These are phyloP conservation scores for Dendrolimus punctatus DNA, from an alignment of 1,140 invertebrate species.

Conservation along the genomic window DNA sequence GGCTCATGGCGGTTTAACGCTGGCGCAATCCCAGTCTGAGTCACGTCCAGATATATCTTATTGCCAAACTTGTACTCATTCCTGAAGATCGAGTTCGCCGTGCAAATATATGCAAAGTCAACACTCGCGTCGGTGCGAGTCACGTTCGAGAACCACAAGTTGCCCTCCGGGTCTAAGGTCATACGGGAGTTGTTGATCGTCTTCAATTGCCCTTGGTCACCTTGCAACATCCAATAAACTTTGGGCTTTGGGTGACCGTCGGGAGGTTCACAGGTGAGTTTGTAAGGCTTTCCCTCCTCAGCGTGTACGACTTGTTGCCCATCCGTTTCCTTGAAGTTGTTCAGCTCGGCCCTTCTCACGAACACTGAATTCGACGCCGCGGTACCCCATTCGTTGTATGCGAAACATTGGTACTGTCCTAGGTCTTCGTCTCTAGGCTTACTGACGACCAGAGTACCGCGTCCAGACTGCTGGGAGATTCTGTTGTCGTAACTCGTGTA, in stretches of 20 bases:
- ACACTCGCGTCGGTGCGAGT: conserved; percentile 86
- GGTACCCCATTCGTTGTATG: conserved; percentile 94
- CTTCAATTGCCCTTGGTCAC: conserved; percentile 82
- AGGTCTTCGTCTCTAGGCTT: conserved; percentile 92
- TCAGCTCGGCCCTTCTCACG: conserved; percentile 94
- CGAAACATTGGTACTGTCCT: conserved; percentile 98
- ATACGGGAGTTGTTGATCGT: conserved; percentile 94
- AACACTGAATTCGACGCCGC: conserved; percentile 96
- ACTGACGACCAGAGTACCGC: conserved; percentile 93
- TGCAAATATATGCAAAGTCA: conserved; percentile 91
- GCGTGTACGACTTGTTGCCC: conserved; percentile 78
- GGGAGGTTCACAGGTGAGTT: conserved; percentile 90
- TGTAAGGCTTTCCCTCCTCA: conserved; percentile 90
- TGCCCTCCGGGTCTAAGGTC: conserved; percentile 95
- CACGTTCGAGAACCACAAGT: conserved; percentile 95
- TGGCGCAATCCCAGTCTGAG: conserved; percentile 81
- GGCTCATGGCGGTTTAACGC: conserved; percentile 85
- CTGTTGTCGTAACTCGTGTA: conserved; percentile 94
- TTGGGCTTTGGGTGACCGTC: conserved; percentile 95
- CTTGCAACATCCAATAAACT: conserved; percentile 94
- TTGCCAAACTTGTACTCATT: conserved; percentile 95
- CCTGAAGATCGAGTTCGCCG: conserved; percentile 88
- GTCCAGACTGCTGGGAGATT: conserved; percentile 92
- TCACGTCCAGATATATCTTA: conserved; percentile 84
- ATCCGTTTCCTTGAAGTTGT: conserved; percentile 87